Base-by-base conservation (phyloP, 2,113 vertebrate species). In the Tretioscincus oriximinensis region DNA sequence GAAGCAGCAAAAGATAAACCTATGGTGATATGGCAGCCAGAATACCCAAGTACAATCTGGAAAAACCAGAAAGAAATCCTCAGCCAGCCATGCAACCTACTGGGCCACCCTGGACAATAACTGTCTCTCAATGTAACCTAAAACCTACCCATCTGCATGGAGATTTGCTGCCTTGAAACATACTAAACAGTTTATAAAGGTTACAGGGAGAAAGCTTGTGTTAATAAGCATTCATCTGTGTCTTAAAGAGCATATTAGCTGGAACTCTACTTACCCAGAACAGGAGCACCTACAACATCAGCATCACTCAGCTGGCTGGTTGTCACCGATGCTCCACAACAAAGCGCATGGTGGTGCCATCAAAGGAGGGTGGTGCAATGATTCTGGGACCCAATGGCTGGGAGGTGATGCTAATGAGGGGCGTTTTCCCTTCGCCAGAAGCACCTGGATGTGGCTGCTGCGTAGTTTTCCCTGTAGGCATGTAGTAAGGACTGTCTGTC, bases 321-420 rank as follows among this genome's bases (percentile, higher is more conserved):
- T 69, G 28, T 97, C 94, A 99, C 94, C 97, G 93, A 90, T 99
- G 98, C 89, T 99, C 98, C 87, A 99, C 97, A 91, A 99, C 97
- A 8, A 99, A 99, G 89, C 98, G 98, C 98, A 99, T 98, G 89
- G 98, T 99, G 70, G 97, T 99, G 82, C 98, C 98, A 0, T 99
- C 98, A 5, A 99, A 99, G 5, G 97, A 98, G 5, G 98, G 97
- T 0, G 98, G 97, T 0, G 98, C 97, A 0, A 99, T 95, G 89
- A 99, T 96, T 29, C 97, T 90, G 0, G 98, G 97, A 10, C 97
- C 97, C 28, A 92, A 81, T 67, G 97, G 96, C 45, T 98, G 97
- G 0, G 98, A 97, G 0, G 93, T 95, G 92, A 99, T 96, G 95
- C 97, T 98, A 93, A 99, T 97, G 72, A 98, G 91, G 0, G 97